Base-by-base conservation (phyloP, 2,888 invertebrate species). In the Ichneumoninae sp. region DNA sequence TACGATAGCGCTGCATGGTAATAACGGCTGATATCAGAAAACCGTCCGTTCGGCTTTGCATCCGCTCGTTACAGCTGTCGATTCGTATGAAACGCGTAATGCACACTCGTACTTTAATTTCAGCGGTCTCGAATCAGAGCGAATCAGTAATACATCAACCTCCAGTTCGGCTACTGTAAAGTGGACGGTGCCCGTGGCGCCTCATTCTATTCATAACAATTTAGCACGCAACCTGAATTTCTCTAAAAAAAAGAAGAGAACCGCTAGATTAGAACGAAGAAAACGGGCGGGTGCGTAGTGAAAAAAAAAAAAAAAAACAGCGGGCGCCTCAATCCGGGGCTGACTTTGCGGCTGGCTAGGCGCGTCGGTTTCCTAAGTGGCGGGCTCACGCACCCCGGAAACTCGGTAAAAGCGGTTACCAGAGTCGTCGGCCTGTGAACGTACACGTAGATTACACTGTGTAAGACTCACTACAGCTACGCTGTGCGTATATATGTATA, bases 221-320 rank as follows among this genome's bases (percentile, higher is more conserved):
- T 90, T 89, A 88, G 88, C 87, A 86, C 88, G 88, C 88, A 91
- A 92, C 91, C 90, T 91, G 89, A 91, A 92, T 92, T 90, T 91
- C 89, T 87, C 89, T 47, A 87, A 89, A 82, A 88, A 68, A 63
- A 74, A 74, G 47, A 74, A 70, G 84, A 86, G 88, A 89, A 87
- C 82, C 86, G 84, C 87, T 83, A 87, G 88, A 89, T 90, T 89
- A 89, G 85, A 82, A 74, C 75, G 50, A 68, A 65, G 44, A 68
- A 63, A 73, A 71, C 40, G 79, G 69, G 81, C 63, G 81, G 69
- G 68, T 69, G 83, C 44, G 63, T 26, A 68, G 75, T 73, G 77
- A 86, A 16, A 47, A 47, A 47, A 44, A 44, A 44, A 3, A 44
- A 1, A 44, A 44, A 44, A 47, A 47, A 47, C 4, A 16, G 63